Conservation (phyloP, 2,797 vertebrate species). For the Sebastes goodei region DNA sequence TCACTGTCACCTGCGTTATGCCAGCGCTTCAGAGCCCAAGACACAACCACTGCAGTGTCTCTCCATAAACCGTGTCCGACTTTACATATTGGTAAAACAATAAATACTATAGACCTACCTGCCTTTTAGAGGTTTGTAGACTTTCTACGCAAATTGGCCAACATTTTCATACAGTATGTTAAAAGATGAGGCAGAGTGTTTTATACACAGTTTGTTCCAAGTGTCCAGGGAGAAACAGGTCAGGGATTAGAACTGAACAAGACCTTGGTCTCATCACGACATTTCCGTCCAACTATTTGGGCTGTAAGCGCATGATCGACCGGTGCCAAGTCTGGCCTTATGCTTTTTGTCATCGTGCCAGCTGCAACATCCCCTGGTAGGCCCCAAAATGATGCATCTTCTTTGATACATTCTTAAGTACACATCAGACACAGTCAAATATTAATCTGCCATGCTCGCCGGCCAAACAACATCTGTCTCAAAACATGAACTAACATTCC, state of each 20-base stretch:
- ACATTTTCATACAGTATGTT: neutral
- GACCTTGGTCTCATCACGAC: slow-evolving; percentile 57
- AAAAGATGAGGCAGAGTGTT: slow-evolving; percentile 3
- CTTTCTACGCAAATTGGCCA: neutral
- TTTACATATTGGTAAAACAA: neutral
- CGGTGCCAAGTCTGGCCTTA: slow-evolving; percentile 63
- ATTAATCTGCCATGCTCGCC: slow-evolving; percentile 73
- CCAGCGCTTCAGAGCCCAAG: too few relatives aligned
- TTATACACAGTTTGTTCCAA: slow-evolving; percentile 8
- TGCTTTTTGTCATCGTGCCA: slow-evolving; percentile 68
- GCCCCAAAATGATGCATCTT: slow-evolving; percentile 69
- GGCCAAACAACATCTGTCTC: slow-evolving; percentile 79
- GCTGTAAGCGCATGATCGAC: slow-evolving; percentile 53
- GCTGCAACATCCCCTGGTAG: slow-evolving; percentile 64
- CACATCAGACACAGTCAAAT: slow-evolving; percentile 80
- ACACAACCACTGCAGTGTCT: neutral
- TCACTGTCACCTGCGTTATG: too few relatives aligned
- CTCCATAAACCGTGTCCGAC: neutral
- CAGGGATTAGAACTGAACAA: slow-evolving; percentile 68
- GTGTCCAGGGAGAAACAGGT: slow-evolving; percentile 63
- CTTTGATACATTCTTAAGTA: slow-evolving; percentile 81
- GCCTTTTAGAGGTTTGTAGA: neutral
- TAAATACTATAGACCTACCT: neutral
- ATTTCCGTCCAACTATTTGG: slow-evolving; percentile 49
- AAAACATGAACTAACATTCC: slow-evolving; percentile 71